Evolutionary conservation across 2,113 vertebrate species (phyloP).

Genomic region (Zosterops japonicus): DNA sequence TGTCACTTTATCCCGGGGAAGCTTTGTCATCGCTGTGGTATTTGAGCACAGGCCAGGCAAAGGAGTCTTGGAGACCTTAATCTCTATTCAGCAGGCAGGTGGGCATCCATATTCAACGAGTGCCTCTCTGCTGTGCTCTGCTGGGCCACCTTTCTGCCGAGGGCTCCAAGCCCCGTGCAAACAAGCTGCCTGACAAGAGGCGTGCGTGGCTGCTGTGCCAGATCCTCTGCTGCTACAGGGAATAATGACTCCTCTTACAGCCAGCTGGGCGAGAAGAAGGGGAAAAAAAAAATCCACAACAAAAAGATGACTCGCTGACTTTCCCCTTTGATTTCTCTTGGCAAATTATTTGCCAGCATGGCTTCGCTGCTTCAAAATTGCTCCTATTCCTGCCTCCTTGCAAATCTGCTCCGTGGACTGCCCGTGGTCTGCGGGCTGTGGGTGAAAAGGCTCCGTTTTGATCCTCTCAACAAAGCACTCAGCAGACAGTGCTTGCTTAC

Average conservation of each 20-base stretch:
- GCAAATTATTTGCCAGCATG: not conserved
- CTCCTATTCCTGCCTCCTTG: not conserved
- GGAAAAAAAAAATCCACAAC: not conserved
- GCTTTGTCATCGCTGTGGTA: accelerated
- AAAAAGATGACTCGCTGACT: not conserved
- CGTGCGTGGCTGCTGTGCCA: not conserved
- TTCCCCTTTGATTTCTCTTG: constrained; percentile 14
- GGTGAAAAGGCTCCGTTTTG: not conserved
- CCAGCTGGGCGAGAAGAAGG: not conserved
- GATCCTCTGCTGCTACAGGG: not conserved
- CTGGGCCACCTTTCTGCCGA: not conserved
- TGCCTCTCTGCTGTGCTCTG: not conserved
- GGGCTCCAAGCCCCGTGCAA: not conserved
- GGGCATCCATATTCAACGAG: constrained; percentile 66
- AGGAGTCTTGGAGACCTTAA: not conserved
- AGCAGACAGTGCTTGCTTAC: not conserved
- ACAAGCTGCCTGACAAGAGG: constrained; percentile 1
- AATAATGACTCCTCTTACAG: not conserved
- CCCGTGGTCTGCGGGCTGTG: not conserved
- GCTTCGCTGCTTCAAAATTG: not conserved
- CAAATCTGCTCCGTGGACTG: not conserved
- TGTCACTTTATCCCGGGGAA: not conserved
- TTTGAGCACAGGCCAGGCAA: not conserved
- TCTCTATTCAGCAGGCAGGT: constrained; percentile 49
- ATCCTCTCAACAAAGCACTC: not conserved